These are phyloP conservation scores for Caradrina clavipalpis DNA, from an alignment of 2,888 invertebrate genomes.

Conservation along the genomic window DNA sequence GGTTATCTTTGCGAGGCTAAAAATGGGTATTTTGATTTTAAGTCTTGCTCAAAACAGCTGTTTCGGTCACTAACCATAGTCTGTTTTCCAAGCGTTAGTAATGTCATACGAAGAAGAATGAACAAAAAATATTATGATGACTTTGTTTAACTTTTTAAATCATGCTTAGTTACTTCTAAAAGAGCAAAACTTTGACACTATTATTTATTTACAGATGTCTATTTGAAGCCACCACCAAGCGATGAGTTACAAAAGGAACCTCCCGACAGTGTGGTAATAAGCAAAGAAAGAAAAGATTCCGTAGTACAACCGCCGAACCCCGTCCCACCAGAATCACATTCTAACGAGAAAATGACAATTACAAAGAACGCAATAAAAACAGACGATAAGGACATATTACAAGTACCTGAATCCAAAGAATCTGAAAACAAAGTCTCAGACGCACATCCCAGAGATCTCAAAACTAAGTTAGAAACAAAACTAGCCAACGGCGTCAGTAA, in stretches of 20 bases:
- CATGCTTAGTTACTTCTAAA: not conserved
- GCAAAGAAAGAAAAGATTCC: conserved; percentile 79
- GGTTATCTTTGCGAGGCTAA: too few species aligned
- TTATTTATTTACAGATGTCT: conserved; percentile 68
- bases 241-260: conserved; percentile 62
- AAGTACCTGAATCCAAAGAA: conserved; percentile 71
- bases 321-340: conserved; percentile 83
- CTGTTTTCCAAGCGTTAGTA: too few species aligned
- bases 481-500: conserved; percentile 67
- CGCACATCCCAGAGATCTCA: conserved; percentile 81
- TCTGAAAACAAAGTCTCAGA: conserved; percentile 73
- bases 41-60: too few species aligned
- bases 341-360: conserved; percentile 80
- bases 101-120: too few species aligned
- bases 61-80: too few species aligned
- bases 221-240: conserved; percentile 70
- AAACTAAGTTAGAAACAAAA: conserved; percentile 74
- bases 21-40: not conserved
- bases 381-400: conserved; percentile 80
- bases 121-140: too few species aligned
- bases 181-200: not conserved
- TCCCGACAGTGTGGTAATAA: conserved; percentile 53
- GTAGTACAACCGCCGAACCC: conserved; percentile 87
- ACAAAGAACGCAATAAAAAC: conserved; percentile 64
- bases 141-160: too few species aligned